Evolutionary conservation across 2,113 vertebrate species (phyloP).

Genomic region (Coregonus clupeaformis): DNA sequence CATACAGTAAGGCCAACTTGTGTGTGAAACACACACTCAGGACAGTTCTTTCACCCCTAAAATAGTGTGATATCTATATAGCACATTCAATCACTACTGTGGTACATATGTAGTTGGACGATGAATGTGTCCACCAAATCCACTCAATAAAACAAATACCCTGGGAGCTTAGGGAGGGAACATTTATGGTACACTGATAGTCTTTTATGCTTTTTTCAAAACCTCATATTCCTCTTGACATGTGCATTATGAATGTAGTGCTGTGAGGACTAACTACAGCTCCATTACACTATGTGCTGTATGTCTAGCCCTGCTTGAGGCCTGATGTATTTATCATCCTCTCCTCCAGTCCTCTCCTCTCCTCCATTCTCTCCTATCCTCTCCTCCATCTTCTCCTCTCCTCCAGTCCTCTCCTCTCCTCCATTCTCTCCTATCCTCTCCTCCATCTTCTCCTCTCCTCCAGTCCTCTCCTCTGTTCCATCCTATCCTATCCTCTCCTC

Average conservation of each 20-base stretch:
- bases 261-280: neutral
- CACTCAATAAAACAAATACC: neutral
- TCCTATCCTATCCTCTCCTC: too few relatives aligned
- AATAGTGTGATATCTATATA: neutral
- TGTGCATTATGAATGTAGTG: neutral
- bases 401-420: too few relatives aligned
- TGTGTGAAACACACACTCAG: neutral
- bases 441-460: too few relatives aligned
- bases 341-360: constrained; percentile 29
- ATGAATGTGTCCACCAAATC: neutral
- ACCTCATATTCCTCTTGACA: neutral
- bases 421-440: too few relatives aligned
- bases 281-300: neutral
- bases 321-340: constrained; percentile 47
- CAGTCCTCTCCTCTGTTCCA: too few relatives aligned
- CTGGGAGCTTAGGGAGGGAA: neutral
- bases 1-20: neutral
- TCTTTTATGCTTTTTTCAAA: neutral
- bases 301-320: constrained; percentile 6
- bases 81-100: neutral
- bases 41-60: neutral
- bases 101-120: neutral
- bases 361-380: neutral
- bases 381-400: too few relatives aligned
- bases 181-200: neutral